These are phyloP conservation scores for Hypercompe scribonia DNA, from an alignment of 2,888 invertebrate genomes.

Conservation along the genomic window DNA sequence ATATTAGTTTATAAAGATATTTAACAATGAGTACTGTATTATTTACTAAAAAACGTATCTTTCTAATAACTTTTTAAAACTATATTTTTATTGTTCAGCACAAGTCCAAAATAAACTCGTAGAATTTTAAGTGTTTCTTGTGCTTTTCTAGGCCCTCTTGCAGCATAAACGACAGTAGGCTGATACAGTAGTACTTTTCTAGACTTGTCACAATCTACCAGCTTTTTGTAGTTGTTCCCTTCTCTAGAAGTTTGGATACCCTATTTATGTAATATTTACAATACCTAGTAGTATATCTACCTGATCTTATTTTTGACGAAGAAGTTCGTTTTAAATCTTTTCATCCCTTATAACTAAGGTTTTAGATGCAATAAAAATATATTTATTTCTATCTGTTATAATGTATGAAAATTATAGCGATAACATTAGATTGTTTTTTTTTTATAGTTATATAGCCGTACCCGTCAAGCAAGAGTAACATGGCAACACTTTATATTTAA, in stretches of 20 bases:
- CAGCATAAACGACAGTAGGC: no score
- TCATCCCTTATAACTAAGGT: no score
- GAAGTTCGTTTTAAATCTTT: no score
- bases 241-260: background rate
- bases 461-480: no score
- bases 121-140: background rate
- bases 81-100: background rate
- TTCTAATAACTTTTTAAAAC: background rate
- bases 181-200: no score
- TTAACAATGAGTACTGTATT: background rate
- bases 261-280: background rate
- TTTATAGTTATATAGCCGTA: no score
- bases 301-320: background rate
- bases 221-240: background rate
- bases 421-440: no score
- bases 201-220: background rate
- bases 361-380: no score
- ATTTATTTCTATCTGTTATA: no score
- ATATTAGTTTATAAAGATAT: background rate
- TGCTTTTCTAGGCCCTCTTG: no score
- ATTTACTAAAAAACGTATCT: background rate
- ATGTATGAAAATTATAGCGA: no score
- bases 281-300: background rate
- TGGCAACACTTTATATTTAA: background rate
- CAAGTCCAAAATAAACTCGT: background rate